A percentile compares a stretch with the other conserved stretches of the same genome.
Evolutionary conservation across 2,888 invertebrate genomes (phyloP).

Genomic region (Lasioglossum zephyrum): DNA sequence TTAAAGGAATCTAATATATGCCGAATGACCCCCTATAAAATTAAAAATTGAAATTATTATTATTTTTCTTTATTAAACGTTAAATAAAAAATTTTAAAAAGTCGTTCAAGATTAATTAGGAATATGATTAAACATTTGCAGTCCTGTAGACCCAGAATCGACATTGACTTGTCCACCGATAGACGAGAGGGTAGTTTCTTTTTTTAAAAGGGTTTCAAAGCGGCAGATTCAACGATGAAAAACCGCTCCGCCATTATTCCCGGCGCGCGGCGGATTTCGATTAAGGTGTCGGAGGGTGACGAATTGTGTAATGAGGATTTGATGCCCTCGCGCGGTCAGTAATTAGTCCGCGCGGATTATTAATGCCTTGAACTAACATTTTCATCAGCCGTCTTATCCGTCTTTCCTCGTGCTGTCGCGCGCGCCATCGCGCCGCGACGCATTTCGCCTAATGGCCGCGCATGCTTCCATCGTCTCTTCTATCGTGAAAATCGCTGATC

Average conservation of each 20-base stretch:
- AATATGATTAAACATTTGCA: too few relatives aligned
- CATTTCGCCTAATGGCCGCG: neutral
- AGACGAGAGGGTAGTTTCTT: neutral
- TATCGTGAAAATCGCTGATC: neutral
- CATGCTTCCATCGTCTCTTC: neutral
- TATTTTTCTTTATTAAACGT: too few relatives aligned
- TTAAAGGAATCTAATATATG: too few relatives aligned
- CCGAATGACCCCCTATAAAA: too few relatives aligned
- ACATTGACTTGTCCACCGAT: neutral
- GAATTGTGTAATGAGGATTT: constrained; percentile 78
- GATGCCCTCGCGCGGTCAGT: constrained; percentile 73
- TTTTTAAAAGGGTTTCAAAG: constrained; percentile 15
- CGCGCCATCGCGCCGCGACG: constrained; percentile 15
- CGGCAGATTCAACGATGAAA: constrained; percentile 37
- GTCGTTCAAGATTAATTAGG: too few relatives aligned
- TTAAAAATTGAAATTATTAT: too few relatives aligned
- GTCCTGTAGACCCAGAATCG: too few relatives aligned
- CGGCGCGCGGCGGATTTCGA: constrained; percentile 75
- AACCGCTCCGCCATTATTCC: constrained; percentile 66
- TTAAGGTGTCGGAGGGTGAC: constrained; percentile 80
- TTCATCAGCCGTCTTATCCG: constrained; percentile 62
- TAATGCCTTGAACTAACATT: constrained; percentile 72
- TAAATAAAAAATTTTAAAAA: too few relatives aligned
- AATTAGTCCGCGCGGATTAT: constrained; percentile 73
- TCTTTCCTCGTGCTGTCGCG: constrained; percentile 39